Evolutionary conservation across 2,888 invertebrate genomes (phyloP), one percentile per base, ranked within the genome.

Genomic region (Bunonema sp.): DNA sequence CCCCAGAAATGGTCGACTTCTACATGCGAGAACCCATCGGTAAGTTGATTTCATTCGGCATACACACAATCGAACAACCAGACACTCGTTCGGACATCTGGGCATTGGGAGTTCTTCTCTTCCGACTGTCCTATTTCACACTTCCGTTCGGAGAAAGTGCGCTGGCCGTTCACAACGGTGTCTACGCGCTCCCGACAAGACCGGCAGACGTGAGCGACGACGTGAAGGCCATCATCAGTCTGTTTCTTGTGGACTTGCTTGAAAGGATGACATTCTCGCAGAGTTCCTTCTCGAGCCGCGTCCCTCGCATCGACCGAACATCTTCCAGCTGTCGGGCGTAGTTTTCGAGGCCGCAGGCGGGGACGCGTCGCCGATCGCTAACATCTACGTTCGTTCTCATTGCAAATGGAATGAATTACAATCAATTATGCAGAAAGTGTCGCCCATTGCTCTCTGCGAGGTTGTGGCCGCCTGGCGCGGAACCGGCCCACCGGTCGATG

Each of bases 1-100:
- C 86, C 12, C 87, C 87, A 3, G 87, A 87, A 76, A 88, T 87
- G 87, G 79, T 88, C 26, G 85, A 88, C 71, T 77, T 88, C 65
- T 87, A 85, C 70, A 77, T 78, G 49, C 82, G 82, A 29, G 80
- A 80, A 71, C 74, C 79, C 35, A 84, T 88, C 51, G 82, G 64
- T 58, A 37, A 19, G 41, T 30, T 12, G 5, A n/a, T 7, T 2
- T 10, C 12, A 19, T 8, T 5, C 82, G 22, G 82, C 81, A 26
- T 84, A 84, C 72, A 78, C 82, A 32, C 20, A 28, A 39, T n/a
- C 30, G 22, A 23, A 61, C 49, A 42, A 39, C 7, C 22, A 62
- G 62, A 52, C 5, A 54, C 56, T 5, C 54, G 59, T 34, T 41
- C 54, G 4, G 67, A 67, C 37, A 57, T 64, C 15, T 67, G 67